Conservation (phyloP, 2,888 invertebrate species). For the Sinhomidia bicolor region DNA sequence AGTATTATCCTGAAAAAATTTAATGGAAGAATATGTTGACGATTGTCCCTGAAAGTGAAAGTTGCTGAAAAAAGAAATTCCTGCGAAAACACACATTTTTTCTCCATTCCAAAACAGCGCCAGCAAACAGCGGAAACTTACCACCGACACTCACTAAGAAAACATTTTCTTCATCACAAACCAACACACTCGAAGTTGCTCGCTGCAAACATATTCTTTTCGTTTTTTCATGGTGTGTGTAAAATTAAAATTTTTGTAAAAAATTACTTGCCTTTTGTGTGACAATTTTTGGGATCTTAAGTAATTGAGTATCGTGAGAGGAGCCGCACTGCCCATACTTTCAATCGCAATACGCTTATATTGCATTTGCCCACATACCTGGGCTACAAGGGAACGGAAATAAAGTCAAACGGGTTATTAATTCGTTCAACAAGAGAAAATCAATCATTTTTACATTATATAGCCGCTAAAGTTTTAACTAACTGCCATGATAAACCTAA, state of each 20-base stretch:
- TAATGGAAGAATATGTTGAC: slow-evolving; percentile 10
- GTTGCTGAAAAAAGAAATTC: slow-evolving; percentile 48
- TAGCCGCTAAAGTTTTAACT: neutral
- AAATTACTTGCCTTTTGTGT: slow-evolving; percentile 79
- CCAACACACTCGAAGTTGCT: slow-evolving; percentile 6
- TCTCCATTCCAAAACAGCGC: neutral
- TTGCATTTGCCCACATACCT: slow-evolving; percentile 80
- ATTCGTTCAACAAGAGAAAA: slow-evolving; percentile 61
- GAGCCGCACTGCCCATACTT: slow-evolving; percentile 73
- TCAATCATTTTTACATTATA: slow-evolving; percentile 26
- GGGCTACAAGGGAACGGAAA: slow-evolving; percentile 80
- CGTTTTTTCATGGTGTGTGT: slow-evolving; percentile 61
- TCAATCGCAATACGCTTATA: slow-evolving; percentile 74
- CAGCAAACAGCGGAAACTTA: slow-evolving; percentile 33
- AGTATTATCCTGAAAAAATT: slow-evolving; percentile 35
- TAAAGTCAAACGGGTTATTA: slow-evolving; percentile 77
- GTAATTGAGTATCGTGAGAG: slow-evolving; percentile 75
- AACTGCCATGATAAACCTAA: neutral
- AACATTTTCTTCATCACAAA: slow-evolving; percentile 34
- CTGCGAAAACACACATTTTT: slow-evolving; percentile 39
- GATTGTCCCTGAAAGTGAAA: slow-evolving; percentile 66
- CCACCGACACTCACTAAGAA: slow-evolving; percentile 35
- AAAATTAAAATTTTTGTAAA: slow-evolving; percentile 75
- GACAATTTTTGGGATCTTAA: slow-evolving; percentile 74
- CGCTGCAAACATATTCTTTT: slow-evolving; percentile 67